Conservation (phyloP, 2,113 vertebrate genomes). For the Cyprinodon brontotheroides region DNA sequence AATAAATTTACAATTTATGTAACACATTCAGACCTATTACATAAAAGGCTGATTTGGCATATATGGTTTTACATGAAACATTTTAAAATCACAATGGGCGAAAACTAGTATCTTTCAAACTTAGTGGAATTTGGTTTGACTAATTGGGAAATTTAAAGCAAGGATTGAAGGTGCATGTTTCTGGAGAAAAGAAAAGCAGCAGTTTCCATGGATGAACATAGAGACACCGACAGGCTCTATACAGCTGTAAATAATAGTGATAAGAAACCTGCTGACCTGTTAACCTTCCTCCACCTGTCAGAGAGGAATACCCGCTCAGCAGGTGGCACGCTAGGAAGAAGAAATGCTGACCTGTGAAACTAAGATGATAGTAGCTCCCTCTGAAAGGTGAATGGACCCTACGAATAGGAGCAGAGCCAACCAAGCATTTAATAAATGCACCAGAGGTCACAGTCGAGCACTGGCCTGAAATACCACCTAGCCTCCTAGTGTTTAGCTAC, state of each 20-base stretch:
- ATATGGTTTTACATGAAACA: neutral
- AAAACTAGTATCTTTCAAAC: no score
- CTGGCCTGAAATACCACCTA: constrained; percentile 64
- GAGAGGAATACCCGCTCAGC: constrained; percentile 41
- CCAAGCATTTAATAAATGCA: constrained; percentile 65
- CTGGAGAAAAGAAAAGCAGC: neutral
- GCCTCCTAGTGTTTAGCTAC: constrained; percentile 58
- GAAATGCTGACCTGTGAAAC: constrained; percentile 61
- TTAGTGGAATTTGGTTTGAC: no score
- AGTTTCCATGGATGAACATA: neutral
- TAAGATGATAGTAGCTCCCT: constrained; percentile 50
- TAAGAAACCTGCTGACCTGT: constrained; percentile 28
- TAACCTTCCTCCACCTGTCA: constrained; percentile 23
- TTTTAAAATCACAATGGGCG: no score
- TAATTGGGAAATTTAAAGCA: neutral
- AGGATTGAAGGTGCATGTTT: neutral
- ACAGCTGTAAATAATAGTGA: constrained; percentile 20
- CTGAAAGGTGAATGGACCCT: constrained; percentile 45
- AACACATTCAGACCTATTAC: neutral
- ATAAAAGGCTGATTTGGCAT: neutral
- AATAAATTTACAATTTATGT: no score
- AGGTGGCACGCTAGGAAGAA: constrained; percentile 45
- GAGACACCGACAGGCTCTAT: constrained; percentile 14
- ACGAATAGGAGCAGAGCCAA: constrained; percentile 64
- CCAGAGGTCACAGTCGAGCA: constrained; percentile 61